A percentile compares a stretch with the other conserved stretches of the same genome.
These are phyloP conservation scores for Cyclopterus lumpus DNA, from an alignment of 2,797 vertebrate genomes.

Conservation along the genomic window DNA sequence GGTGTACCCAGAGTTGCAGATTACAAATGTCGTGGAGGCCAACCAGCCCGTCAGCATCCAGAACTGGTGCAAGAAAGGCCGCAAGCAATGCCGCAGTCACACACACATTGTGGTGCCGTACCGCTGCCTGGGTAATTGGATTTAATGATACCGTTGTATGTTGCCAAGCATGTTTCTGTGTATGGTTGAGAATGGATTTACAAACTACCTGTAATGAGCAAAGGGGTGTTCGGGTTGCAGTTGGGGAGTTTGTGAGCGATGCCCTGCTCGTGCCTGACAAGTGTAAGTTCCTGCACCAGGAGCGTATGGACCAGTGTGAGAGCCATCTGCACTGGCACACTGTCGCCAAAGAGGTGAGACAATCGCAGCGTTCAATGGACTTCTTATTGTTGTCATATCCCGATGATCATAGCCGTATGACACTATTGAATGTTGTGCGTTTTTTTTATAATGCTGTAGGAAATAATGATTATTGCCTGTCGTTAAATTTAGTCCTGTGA, in stretches of 20 bases:
- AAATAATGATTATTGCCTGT: constrained; percentile 27
- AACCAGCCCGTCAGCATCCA: constrained; percentile 92
- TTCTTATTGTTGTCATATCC: neutral
- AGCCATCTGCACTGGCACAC: constrained; percentile 99
- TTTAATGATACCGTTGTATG: constrained; percentile 3
- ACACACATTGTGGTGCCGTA: constrained; percentile 95
- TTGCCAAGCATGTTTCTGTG: neutral
- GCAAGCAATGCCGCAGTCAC: constrained; percentile 91
- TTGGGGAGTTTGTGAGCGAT: constrained; percentile 98
- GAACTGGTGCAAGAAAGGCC: constrained; percentile 94
- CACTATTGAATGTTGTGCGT: neutral
- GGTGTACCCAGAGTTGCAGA: constrained; percentile 96
- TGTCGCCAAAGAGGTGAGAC: constrained; percentile 94
- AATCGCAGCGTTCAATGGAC: neutral
- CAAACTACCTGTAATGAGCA: neutral
- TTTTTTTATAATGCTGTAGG: neutral
- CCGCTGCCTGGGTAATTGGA: constrained; percentile 91
- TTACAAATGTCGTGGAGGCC: constrained; percentile 97
- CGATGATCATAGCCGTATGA: neutral
- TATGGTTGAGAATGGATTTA: constrained; percentile 4
- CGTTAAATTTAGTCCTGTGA: constrained; percentile 89
- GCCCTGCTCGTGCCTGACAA: constrained; percentile 97
- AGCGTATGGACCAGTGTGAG: constrained; percentile 97
- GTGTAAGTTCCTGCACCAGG: constrained; percentile 97
- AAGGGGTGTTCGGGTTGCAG: constrained; percentile 73